Conservation (phyloP, 2,888 invertebrate genomes). For the Neoascia interrupta region DNA sequence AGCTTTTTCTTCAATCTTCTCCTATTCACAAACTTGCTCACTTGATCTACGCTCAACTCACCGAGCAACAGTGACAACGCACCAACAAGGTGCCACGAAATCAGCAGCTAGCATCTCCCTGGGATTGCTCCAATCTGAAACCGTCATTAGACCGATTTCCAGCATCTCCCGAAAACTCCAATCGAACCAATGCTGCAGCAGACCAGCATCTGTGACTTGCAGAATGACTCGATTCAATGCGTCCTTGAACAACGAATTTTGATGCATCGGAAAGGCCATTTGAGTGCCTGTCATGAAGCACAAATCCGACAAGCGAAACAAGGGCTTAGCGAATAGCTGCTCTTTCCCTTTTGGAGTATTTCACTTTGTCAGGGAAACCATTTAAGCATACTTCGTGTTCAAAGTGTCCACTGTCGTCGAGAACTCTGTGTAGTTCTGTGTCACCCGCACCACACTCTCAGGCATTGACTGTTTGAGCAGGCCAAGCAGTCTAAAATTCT, state of each 20-base stretch:
- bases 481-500: no score
- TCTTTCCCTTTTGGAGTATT: slow-evolving; percentile 73
- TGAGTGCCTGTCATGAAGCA: slow-evolving; percentile 73
- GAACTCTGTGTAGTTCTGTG: no score
- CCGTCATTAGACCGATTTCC: slow-evolving; percentile 70
- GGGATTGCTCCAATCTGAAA: slow-evolving; percentile 73
- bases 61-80: no score
- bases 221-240: slow-evolving; percentile 71
- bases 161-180: slow-evolving; percentile 72
- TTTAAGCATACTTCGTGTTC: slow-evolving; percentile 72
- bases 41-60: no score
- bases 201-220: slow-evolving; percentile 71
- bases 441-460: no score
- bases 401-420: no score
- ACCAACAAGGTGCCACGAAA: no score
- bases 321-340: slow-evolving; percentile 71
- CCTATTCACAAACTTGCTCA: no score
- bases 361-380: slow-evolving; percentile 73
- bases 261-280: slow-evolving; percentile 73
- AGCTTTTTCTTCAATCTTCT: no score
- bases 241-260: slow-evolving; percentile 73
- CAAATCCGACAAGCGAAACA: slow-evolving; percentile 73
- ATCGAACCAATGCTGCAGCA: slow-evolving; percentile 70
- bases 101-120: slow-evolving; percentile 70
- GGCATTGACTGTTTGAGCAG: no score